Base-by-base conservation (phyloP, 2,797 vertebrate species). In the Enteromius unitaeniatus region DNA sequence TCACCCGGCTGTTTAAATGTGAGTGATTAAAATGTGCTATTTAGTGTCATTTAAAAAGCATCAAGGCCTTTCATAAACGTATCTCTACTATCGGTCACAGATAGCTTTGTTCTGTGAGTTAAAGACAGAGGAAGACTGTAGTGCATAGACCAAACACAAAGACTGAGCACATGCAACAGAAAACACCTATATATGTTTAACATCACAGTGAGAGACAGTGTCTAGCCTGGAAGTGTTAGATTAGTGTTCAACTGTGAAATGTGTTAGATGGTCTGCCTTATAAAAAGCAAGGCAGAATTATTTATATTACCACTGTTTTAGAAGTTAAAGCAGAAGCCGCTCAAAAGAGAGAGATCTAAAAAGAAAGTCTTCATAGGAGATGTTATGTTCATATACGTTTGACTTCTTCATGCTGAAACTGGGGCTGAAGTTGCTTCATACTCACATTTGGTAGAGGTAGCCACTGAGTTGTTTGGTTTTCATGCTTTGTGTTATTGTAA, bases 401-500 rank as follows among this genome's bases (percentile, higher is more conserved):
- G 7, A 77, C 45, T 87, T 80, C 70, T 78, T 84, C 86, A 86
- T 86, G 79, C 79, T 84, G 60, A 87, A 64, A 87, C 69, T 70
- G 77, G 84, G 77, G 78, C 86, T 88, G 82, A 74, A 73, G 51
- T 79, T 80, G 84, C 90, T 93, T 92, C 31, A 96, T 99, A 99
- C 98, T 99, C 97, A 99, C 98, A 95, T 97, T 93, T 95, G 96
- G 97, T 95, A 97, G 97, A 97, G 97, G 97, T 96, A 99, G 96
- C 96, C 98, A 98, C 95, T 97, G 97, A 95, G 96, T 96, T 95
- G 94, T 96, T 96, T 96, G 96, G 95, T 94, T 95, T 95, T 97
- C 97, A 97, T 97, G 97, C 97, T 98, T 98, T 97, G 97, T 96
- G 95, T 97, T 98, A 98, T 97, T 96, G 97, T 98, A 97, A 97